These are phyloP conservation scores for Drosophila kanekoi DNA, from an alignment of 2,888 invertebrate species.

Conservation along the genomic window DNA sequence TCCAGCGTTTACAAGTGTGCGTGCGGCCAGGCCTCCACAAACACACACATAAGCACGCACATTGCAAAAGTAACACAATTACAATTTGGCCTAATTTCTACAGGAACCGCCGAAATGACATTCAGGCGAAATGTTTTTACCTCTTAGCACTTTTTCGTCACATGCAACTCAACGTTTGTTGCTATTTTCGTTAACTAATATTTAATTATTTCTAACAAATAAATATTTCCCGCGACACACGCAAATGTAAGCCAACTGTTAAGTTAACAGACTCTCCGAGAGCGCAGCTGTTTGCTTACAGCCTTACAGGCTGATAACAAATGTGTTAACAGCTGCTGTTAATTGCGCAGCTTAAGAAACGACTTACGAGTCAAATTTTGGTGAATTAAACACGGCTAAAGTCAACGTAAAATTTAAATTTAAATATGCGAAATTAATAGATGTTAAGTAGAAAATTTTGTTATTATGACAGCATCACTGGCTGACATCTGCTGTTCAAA, in stretches of 20 bases:
- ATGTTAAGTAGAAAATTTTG: not conserved
- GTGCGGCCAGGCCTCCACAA: slow-evolving; percentile 54
- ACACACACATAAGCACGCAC: slow-evolving; percentile 19
- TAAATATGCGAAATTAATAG: not conserved
- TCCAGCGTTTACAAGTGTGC: slow-evolving; percentile 39
- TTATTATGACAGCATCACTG: not conserved
- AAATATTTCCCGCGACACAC: slow-evolving; percentile 34
- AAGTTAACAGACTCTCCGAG: not conserved
- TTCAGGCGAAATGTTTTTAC: slow-evolving; percentile 8
- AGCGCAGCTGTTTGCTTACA: slow-evolving; percentile 38
- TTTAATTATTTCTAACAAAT: slow-evolving; percentile 31
- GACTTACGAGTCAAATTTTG: not conserved
- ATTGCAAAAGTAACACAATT: slow-evolving; percentile 55
- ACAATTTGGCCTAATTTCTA: slow-evolving; percentile 53
- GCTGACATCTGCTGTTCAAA: slow-evolving; percentile 13
- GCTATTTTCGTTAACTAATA: slow-evolving; percentile 5
- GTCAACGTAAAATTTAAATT: not conserved
- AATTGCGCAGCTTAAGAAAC: not conserved
- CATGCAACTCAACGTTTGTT: not conserved
- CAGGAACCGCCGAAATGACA: slow-evolving; percentile 8
- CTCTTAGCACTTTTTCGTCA: slow-evolving; percentile 15
- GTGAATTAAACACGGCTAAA: too few species aligned
- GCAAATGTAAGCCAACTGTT: slow-evolving; percentile 24
- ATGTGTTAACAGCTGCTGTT: not conserved
- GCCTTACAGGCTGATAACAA: not conserved